These are phyloP conservation scores for Charina bottae DNA, from an alignment of 2,113 vertebrate species.

Conservation along the genomic window DNA sequence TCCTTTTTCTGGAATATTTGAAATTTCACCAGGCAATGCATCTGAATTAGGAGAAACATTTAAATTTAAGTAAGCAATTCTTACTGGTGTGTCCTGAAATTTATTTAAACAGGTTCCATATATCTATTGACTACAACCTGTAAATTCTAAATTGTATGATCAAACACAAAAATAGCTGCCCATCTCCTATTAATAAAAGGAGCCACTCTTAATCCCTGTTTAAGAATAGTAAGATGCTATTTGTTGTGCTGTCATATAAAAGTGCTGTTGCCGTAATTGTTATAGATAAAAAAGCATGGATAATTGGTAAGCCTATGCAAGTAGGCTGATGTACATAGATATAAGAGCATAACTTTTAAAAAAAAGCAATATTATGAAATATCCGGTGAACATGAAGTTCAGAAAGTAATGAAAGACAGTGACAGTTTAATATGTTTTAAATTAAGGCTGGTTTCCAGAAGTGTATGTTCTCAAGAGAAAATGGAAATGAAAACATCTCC, in stretches of 20 bases:
- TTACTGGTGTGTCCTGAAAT: constrained; percentile 26
- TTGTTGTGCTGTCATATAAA: background rate
- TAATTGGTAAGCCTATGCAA: background rate
- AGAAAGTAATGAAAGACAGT: background rate
- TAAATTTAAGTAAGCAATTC: constrained; percentile 93
- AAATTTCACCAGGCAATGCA: constrained; percentile 95
- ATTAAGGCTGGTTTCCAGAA: background rate
- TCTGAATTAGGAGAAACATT: constrained; percentile 97
- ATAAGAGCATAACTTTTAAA: background rate
- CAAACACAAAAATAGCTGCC: background rate
- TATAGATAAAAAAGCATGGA: background rate
- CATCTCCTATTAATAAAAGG: background rate
- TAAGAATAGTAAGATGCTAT: background rate
- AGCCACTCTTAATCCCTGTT: background rate
- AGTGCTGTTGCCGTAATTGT: background rate
- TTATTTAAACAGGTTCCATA: background rate
- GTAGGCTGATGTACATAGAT: background rate
- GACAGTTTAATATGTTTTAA: background rate
- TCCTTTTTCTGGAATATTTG: constrained; percentile 98
- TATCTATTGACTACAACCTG: background rate
- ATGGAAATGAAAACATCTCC: background rate
- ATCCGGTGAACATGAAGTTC: background rate
- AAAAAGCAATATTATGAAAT: background rate
- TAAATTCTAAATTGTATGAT: background rate
- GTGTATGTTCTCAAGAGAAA: background rate